Base-by-base conservation (phyloP, 2,888 invertebrate genomes). In the Laspeyria flexula region DNA sequence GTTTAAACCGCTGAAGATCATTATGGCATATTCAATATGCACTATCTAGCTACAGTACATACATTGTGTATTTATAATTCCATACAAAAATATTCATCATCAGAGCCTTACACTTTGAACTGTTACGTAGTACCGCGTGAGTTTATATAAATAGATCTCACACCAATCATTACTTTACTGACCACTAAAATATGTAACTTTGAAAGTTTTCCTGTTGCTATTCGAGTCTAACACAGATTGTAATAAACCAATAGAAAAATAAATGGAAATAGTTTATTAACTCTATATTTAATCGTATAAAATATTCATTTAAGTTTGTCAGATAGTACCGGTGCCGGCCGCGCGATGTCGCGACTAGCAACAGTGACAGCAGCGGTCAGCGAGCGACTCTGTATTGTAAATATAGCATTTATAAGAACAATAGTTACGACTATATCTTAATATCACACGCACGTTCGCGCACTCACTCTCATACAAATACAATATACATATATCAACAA, bases 161-260 rank as follows among this genome's bases (percentile, higher is more conserved):
- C 69, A 48, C 60, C 39, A 43, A 47, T 46, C 42, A 56, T 65
- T 56, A 59, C 72, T 69, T 65, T 56, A 59, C 72, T 69, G 77
- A 72, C 72, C 75, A 68, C 70, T 58, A 60, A 43, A 45, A 33
- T 56, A 59, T 43, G 58, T 30, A 40, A 29, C 12, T n/a, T 48
- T 40, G 44, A 55, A 49, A 43, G 48, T 55, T 15, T 55, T 49
- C 53, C 47, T 47, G 49, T 43, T 52, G 46, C 44, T 63, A 61
- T 64, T 63, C 46, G 53, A 71, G 58, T 58, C 44, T 62, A 65
- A 54, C 41, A 62, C 56, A 64, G 46, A 73, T 73, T 74, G 63
- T 65, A 73, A 77, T 82, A 79, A 80, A 79, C 68, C 56, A 62
- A 80, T 88, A 88, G 72, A 88, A 89, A 88, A 89, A 88, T 88